Base-by-base conservation (phyloP, 2,888 invertebrate species). In the Chaitophorus viminalis region DNA sequence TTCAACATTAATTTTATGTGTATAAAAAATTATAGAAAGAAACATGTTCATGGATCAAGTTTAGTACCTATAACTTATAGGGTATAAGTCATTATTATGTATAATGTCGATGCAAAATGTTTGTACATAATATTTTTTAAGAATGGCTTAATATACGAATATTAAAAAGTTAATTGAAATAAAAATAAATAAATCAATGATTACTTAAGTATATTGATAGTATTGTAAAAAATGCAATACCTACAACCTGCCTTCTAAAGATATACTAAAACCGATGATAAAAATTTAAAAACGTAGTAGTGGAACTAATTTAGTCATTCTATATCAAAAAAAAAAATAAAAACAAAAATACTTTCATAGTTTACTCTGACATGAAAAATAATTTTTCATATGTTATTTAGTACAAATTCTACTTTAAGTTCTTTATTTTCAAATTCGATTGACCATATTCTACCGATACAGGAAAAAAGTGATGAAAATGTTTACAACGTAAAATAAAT, bases 81-180 rank as follows among this genome's bases (percentile, higher is more conserved):
- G n/a, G n/a, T n/a, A n/a, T n/a, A n/a, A n/a, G 25, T 82, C 52
- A 54, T 72, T 25, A 72, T 82, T 46, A 70, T 46, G 31, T 70
- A 52, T n/a, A 39, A 72, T 14, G 3, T n/a, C 17, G 29, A 31
- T 70, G 29, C 4, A 29, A 8, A 8, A 70, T 31, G 70, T 31
- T 4, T 4, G 70, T 70, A 29, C 29, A 68, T 8, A n/a, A 46
- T 39, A n/a, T 25, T 74, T 74, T 11, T 39, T n/a, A 36, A 25
- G 25, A 74, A 74, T 11, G 2, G 39, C 21, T 21, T 5, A 25
- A 36, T 39, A 25, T 74, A 21, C 21, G 6, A 54, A 54, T 21
- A 21, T 54, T 54, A 21, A 54, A 54, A 18, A 18, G 46, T 46
- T 1, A 46, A 46, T 9, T 46, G 11, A 46, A 46, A 46, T 5